phyloP scores from a whole-genome alignment of 2,888 invertebrate species.

The Chrysolina haemoptera region DNA sequence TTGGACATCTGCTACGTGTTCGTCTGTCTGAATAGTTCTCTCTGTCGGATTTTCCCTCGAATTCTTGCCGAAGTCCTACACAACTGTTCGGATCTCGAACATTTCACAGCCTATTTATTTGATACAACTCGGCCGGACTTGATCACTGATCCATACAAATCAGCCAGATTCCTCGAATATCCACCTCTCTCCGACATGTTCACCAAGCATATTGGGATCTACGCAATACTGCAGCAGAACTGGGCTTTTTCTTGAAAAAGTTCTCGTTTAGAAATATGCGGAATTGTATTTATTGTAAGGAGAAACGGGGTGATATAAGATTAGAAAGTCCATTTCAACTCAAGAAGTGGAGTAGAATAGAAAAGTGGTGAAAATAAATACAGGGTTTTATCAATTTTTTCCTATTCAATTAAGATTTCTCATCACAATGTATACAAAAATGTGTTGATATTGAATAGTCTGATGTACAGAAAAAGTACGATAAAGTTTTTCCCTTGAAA shows the following conservation, averaged over 20 bases:
- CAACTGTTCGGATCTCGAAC: constrained; percentile 15
- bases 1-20: constrained; percentile 10
- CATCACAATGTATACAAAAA: too few species aligned
- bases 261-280: background rate
- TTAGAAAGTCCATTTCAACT: too few species aligned
- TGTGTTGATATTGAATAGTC: too few species aligned
- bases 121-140: constrained; percentile 17
- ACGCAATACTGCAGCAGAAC: background rate
- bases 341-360: too few species aligned
- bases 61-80: constrained; percentile 19
- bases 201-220: background rate
- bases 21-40: constrained; percentile 2
- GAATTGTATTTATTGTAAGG: too few species aligned
- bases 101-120: constrained; percentile 20
- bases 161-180: constrained; percentile 21
- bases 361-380: too few species aligned
- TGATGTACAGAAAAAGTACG: too few species aligned
- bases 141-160: constrained; percentile 21
- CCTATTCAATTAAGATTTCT: too few species aligned
- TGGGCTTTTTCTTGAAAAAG: background rate
- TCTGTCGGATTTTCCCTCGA: constrained; percentile 16
- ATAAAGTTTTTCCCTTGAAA: too few species aligned
- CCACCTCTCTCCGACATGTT: constrained; percentile 12
- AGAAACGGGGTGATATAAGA: too few species aligned
- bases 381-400: too few species aligned